Conservation (phyloP, 2,113 vertebrate genomes). For the Paedocypris sp. region DNA sequence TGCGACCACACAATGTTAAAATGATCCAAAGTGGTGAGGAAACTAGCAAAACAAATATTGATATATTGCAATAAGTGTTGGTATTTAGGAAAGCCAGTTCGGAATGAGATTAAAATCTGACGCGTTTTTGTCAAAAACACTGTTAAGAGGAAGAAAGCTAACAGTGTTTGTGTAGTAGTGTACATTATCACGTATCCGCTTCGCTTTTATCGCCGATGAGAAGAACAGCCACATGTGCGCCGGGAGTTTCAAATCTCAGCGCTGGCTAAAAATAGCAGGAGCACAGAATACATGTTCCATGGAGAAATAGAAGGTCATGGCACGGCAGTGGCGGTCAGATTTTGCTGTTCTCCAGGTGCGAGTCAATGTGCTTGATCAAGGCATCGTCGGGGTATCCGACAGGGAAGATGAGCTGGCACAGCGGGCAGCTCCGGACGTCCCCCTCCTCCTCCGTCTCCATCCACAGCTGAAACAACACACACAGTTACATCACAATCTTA, state of each 20-base stretch:
- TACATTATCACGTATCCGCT: background rate
- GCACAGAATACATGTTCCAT: slow-evolving; percentile 1
- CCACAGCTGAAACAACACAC: slow-evolving; percentile 72
- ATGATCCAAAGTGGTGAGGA: too few relatives aligned
- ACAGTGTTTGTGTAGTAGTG: background rate
- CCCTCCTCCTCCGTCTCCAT: slow-evolving; percentile 95
- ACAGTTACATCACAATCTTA: background rate
- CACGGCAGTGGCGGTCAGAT: slow-evolving; percentile 64
- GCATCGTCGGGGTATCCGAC: slow-evolving; percentile 91
- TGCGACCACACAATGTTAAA: background rate
- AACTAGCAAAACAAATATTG: too few relatives aligned
- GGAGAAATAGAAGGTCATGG: background rate
- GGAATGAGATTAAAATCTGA: background rate
- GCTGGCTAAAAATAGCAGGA: slow-evolving; percentile 6
- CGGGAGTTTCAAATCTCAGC: background rate
- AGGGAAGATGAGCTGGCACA: slow-evolving; percentile 93
- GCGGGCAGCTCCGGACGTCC: slow-evolving; percentile 88
- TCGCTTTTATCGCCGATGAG: background rate
- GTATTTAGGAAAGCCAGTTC: background rate
- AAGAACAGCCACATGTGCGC: background rate
- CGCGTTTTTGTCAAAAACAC: too few relatives aligned
- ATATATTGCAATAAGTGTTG: background rate
- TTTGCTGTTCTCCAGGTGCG: slow-evolving; percentile 98
- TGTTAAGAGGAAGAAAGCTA: too few relatives aligned
- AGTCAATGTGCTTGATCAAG: slow-evolving; percentile 97